A percentile compares a stretch with the other conserved stretches of the same genome.
phyloP scores from a whole-genome alignment of 2,888 invertebrate species.

The Rhorus exstirpatorius region DNA sequence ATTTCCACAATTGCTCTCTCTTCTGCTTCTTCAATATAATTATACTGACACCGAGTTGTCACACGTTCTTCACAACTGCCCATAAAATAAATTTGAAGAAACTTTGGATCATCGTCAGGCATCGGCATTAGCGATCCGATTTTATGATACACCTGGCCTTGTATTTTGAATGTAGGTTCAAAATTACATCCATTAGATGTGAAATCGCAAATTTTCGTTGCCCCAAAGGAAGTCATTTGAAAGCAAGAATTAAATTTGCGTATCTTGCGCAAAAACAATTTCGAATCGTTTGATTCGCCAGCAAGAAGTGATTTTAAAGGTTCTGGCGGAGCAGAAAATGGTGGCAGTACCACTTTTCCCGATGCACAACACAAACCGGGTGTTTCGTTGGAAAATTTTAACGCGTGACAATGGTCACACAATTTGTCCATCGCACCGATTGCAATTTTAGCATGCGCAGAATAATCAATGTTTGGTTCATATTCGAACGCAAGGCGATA shows the following conservation, averaged over 20 bases:
- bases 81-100: conserved; percentile 79
- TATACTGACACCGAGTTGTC: too few species aligned
- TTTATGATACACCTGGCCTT: conserved; percentile 73
- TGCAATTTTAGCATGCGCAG: too few species aligned
- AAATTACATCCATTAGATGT: too few species aligned
- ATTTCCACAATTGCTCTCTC: too few species aligned
- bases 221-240: conserved; percentile 76
- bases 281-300: conserved; percentile 9
- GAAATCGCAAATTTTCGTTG: conserved; percentile 65
- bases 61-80: too few species aligned
- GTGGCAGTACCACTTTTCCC: conserved; percentile 71
- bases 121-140: conserved; percentile 74
- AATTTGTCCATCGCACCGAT: not conserved
- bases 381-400: conserved; percentile 75
- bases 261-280: conserved; percentile 50
- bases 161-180: conserved; percentile 66
- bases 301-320: conserved; percentile 31
- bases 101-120: conserved; percentile 73
- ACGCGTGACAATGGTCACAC: conserved; percentile 66
- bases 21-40: too few species aligned
- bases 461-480: too few species aligned
- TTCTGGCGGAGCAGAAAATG: conserved; percentile 73
- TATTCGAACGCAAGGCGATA: too few species aligned
- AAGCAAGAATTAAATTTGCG: conserved; percentile 68
- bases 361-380: conserved; percentile 72